A percentile compares a stretch with the other conserved stretches of the same genome.
Evolutionary conservation across 2,888 invertebrate species (phyloP).

Genomic region (Lithosia quadra): DNA sequence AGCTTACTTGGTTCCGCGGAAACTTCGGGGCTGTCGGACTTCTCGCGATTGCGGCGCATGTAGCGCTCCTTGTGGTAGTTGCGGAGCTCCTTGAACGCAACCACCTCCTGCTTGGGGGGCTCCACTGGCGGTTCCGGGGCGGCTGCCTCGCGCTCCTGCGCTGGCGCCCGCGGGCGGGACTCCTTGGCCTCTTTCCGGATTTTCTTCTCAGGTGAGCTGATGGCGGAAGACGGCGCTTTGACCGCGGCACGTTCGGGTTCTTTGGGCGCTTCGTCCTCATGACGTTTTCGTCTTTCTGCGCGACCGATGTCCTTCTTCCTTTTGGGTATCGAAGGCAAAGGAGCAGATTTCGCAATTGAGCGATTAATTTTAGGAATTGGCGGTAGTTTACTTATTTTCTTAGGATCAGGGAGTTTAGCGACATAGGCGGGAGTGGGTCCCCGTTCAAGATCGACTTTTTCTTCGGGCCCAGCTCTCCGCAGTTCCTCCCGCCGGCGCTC

Average conservation of each 20-base stretch:
- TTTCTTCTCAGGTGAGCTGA: slow-evolving; percentile 60
- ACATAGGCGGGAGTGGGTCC: slow-evolving; percentile 54
- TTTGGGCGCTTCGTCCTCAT: slow-evolving; percentile 16
- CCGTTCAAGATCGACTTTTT: slow-evolving; percentile 10
- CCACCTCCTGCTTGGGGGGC: slow-evolving; percentile 52
- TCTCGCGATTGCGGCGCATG: slow-evolving; percentile 88
- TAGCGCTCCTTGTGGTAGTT: slow-evolving; percentile 88
- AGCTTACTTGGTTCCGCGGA: slow-evolving; percentile 81
- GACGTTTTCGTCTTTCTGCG: slow-evolving; percentile 35
- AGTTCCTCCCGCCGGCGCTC: slow-evolving; percentile 25
- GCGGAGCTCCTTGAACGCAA: slow-evolving; percentile 87
- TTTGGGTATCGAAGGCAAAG: slow-evolving; percentile 30
- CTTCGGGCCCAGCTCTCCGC: background rate
- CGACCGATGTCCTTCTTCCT: slow-evolving; percentile 36
- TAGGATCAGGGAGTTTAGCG: slow-evolving; percentile 65
- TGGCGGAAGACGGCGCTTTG: slow-evolving; percentile 28
- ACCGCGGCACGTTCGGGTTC: slow-evolving; percentile 40
- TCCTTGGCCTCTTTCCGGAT: slow-evolving; percentile 13
- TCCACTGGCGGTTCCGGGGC: slow-evolving; percentile 50
- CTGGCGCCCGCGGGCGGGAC: slow-evolving; percentile 47
- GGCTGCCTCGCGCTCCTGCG: slow-evolving; percentile 29
- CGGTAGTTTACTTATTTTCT: slow-evolving; percentile 73
- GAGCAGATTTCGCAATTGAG: slow-evolving; percentile 37
- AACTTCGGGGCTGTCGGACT: slow-evolving; percentile 86
- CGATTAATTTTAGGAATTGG: slow-evolving; percentile 76